Base-by-base conservation (phyloP, 2,888 invertebrate species). In the Plebejus anna region DNA sequence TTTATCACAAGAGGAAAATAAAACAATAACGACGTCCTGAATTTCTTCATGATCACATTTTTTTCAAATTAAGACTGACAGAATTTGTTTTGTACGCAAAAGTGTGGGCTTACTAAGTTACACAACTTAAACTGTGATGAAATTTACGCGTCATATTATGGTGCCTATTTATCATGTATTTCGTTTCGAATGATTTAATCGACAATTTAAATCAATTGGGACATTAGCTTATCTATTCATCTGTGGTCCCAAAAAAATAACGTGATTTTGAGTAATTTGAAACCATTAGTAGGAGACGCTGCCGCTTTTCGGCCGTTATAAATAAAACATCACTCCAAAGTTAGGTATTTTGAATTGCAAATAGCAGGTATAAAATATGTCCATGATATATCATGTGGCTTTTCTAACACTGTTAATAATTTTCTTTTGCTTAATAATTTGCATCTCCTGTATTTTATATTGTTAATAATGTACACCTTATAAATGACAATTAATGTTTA, bases 241-340 rank as follows among this genome's bases (percentile, higher is more conserved):
- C 47, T 47, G 36, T 28, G 22, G 9, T 73, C 51, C 11, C 28
- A 32, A 73, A 73, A 73, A 73, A 73, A 7, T 28, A 73, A 73
- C 32, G 55, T 73, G 55, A 51, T 73, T 73, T 73, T 73, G 73
- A 73, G 73, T 73, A 75, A 76, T 76, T 11, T 61, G 4, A 59
- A n/a, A 73, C 61, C 78, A 75, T 47, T 79, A 76, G 79, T 79
- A 79, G 77, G 78, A 79, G 79, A 57, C 47, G 36, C 75, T 72
- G 86, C 57, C 42, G 59, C 61, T 57, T 87, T 89, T 87, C 82
- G 86, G 85, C 87, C 87, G 90, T 89, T 92, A 93, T 94, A 93
- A 93, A 93, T 93, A 93, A 94, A 93, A 93, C 91, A 94, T 93
- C 89, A 86, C 88, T 90, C 86, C 85, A 85, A 89, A 91, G 88